These are phyloP conservation scores for Polymixis flavicincta DNA, from an alignment of 2,888 invertebrate genomes.

Conservation along the genomic window DNA sequence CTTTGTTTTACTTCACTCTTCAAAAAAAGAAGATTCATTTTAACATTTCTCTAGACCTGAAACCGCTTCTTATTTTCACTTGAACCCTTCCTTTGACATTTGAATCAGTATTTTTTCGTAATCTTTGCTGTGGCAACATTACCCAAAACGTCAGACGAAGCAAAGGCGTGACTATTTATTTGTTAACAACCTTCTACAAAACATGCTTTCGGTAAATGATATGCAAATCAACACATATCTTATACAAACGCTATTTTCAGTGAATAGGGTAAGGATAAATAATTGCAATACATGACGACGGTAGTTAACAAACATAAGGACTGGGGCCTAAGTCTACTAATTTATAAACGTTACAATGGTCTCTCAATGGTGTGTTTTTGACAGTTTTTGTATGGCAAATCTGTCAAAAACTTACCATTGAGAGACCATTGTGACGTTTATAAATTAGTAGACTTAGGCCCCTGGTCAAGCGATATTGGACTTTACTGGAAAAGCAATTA, in stretches of 20 bases:
- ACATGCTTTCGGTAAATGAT: slow-evolving; percentile 83
- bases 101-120: slow-evolving; percentile 10
- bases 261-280: slow-evolving; percentile 55
- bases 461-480: slow-evolving; percentile 29
- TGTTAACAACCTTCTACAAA: slow-evolving; percentile 77
- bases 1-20: neutral
- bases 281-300: slow-evolving; percentile 27
- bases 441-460: too few relatives aligned
- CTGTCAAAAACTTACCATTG: too few relatives aligned
- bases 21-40: slow-evolving; percentile 2
- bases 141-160: slow-evolving; percentile 52
- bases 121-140: slow-evolving; percentile 32
- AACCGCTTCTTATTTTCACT: neutral
- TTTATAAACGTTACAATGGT: too few relatives aligned
- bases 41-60: neutral
- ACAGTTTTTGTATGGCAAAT: too few relatives aligned
- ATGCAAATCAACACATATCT: slow-evolving; percentile 71
- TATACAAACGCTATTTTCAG: slow-evolving; percentile 53
- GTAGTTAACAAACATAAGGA: slow-evolving; percentile 22
- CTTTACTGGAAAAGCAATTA: slow-evolving; percentile 26
- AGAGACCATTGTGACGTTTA: too few relatives aligned
- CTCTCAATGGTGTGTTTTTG: too few relatives aligned
- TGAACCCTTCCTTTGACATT: slow-evolving; percentile 16
- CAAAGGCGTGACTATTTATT: slow-evolving; percentile 73
- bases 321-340: too few relatives aligned